A percentile compares a stretch with the other conserved stretches of the same genome.
Evolutionary conservation across 2,797 vertebrate species (phyloP).

Genomic region (Rhinoraja longicauda): DNA sequence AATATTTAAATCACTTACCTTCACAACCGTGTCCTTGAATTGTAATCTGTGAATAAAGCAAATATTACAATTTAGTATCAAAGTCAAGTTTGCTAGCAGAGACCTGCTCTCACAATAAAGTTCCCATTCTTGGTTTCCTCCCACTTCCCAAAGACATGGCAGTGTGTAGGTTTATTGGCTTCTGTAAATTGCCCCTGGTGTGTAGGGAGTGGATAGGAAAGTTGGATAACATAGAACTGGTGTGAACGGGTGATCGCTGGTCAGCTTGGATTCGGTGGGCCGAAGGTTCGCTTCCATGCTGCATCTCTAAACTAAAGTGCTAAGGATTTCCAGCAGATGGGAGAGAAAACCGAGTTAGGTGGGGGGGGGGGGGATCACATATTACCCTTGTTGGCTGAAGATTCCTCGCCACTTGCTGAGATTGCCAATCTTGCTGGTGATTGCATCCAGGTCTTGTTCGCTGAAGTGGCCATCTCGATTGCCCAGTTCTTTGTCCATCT

Average conservation of each 20-base stretch:
- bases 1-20: conserved; percentile 51
- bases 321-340: neutral
- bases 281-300: too few relatives aligned
- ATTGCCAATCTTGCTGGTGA: conserved; percentile 59
- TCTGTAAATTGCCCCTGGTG: too few relatives aligned
- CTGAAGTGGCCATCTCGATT: neutral
- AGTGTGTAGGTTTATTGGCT: too few relatives aligned
- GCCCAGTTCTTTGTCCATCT: conserved; percentile 36
- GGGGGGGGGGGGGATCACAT: too few relatives aligned
- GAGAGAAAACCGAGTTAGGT: neutral
- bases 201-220: too few relatives aligned
- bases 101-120: neutral
- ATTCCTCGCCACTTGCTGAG: conserved; percentile 65
- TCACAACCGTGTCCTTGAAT: conserved; percentile 43
- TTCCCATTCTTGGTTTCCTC: neutral
- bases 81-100: too few relatives aligned
- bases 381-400: conserved; percentile 56
- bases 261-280: too few relatives aligned
- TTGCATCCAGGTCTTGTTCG: conserved; percentile 53
- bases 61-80: conserved; percentile 30
- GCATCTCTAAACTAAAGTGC: too few relatives aligned
- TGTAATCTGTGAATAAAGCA: conserved; percentile 59
- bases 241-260: too few relatives aligned
- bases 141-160: too few relatives aligned
- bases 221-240: too few relatives aligned